A percentile compares a stretch with the other conserved stretches of the same genome.
Conservation (phyloP, 2,113 vertebrate genomes). For the Proteles cristata region DNA sequence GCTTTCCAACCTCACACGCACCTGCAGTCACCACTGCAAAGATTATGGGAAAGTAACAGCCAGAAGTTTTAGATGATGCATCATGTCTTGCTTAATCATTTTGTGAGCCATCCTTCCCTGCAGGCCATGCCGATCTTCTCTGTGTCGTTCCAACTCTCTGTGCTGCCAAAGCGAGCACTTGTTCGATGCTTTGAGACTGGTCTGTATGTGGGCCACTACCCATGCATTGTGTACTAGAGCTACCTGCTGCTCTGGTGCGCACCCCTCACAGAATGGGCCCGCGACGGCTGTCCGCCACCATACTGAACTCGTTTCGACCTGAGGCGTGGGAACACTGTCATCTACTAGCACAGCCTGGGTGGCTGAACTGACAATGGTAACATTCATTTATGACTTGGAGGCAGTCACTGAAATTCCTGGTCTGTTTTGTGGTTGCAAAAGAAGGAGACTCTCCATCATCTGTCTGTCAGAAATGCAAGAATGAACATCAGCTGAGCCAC, state of each 20-base stretch:
- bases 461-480: background rate
- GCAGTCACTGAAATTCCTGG: background rate
- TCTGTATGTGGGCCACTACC: fast-evolving
- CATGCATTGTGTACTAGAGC: fast-evolving
- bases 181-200: background rate
- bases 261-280: fast-evolving
- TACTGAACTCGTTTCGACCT: fast-evolving
- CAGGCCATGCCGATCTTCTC: background rate
- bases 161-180: background rate
- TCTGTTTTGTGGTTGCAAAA: background rate
- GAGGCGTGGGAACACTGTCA: fast-evolving
- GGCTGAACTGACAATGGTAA: fast-evolving
- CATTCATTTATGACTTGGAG: background rate
- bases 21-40: background rate
- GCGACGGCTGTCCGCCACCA: fast-evolving
- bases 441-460: background rate
- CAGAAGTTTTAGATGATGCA: background rate
- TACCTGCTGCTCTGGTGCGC: fast-evolving
- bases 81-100: background rate
- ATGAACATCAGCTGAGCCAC: background rate
- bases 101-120: fast-evolving
- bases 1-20: background rate
- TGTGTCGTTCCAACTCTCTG: too few species aligned
- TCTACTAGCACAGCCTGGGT: fast-evolving
- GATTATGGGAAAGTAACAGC: background rate